Conservation (phyloP, 1,140 invertebrate species). For the Listronotus oregonensis region DNA sequence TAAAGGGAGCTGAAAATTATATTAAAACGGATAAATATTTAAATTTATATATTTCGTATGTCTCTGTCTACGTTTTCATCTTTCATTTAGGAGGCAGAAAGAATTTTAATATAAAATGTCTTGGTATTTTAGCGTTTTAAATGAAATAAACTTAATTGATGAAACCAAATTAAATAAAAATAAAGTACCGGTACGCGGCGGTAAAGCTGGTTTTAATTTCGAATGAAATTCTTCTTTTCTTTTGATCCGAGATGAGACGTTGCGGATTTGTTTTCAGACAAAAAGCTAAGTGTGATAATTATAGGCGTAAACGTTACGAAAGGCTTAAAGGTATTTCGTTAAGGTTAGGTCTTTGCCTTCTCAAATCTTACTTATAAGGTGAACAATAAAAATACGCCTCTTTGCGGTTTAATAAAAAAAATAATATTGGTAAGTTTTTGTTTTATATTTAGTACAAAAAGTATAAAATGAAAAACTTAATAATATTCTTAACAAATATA, state of each 20-base stretch:
- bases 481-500: too few relatives aligned
- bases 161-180: slow-evolving; percentile 29
- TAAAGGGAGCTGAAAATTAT: slow-evolving; percentile 4
- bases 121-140: slow-evolving; percentile 12
- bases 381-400: not conserved
- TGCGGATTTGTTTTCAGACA: slow-evolving; percentile 28
- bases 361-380: not conserved
- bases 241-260: slow-evolving; percentile 23
- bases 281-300: slow-evolving; percentile 7
- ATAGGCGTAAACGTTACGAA: slow-evolving; percentile 18
- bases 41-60: slow-evolving; percentile 13
- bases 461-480: too few relatives aligned
- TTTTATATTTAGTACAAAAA: too few relatives aligned
- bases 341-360: not conserved
- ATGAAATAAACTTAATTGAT: slow-evolving; percentile 28
- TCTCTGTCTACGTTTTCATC: slow-evolving; percentile 10
- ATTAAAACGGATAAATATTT: slow-evolving; percentile 17
- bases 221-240: slow-evolving; percentile 12
- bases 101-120: slow-evolving; percentile 23
- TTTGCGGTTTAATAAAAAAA: too few relatives aligned
- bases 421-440: too few relatives aligned
- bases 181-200: slow-evolving; percentile 5
- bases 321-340: too few relatives aligned
- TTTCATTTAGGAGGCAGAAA: slow-evolving; percentile 6
- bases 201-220: slow-evolving; percentile 10